Conservation (phyloP, 2,797 vertebrate genomes). For the Falco naumanni region DNA sequence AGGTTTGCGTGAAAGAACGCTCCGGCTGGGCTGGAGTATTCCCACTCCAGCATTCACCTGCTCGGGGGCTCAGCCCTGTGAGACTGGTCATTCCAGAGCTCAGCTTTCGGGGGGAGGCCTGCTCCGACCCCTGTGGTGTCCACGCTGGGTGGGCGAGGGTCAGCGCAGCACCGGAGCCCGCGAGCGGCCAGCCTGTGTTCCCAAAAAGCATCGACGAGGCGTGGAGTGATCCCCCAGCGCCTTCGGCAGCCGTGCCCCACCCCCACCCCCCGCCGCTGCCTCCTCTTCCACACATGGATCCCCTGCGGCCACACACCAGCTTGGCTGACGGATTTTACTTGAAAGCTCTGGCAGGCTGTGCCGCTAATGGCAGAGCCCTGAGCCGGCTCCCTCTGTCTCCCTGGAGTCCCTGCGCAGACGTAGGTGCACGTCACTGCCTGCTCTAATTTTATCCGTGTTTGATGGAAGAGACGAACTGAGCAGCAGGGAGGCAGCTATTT, state of each 20-base stretch:
- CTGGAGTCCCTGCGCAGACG: slow-evolving; percentile 90
- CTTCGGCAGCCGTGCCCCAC: neutral
- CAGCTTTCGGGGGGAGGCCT: neutral
- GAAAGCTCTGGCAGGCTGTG: slow-evolving; percentile 71
- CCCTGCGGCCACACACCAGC: neutral
- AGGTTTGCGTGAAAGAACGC: neutral
- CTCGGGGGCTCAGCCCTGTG: accelerated
- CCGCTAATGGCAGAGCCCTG: slow-evolving; percentile 69
- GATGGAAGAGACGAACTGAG: slow-evolving; percentile 94
- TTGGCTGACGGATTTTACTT: slow-evolving; percentile 66
- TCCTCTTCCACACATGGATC: slow-evolving; percentile 7
- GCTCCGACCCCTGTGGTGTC: accelerated
- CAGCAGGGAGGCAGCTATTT: slow-evolving; percentile 94
- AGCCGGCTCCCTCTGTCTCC: slow-evolving; percentile 78
- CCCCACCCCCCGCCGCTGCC: neutral
- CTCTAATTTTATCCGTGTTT: slow-evolving; percentile 95
- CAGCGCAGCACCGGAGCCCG: neutral
- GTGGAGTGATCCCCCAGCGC: neutral
- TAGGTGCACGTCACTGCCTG: slow-evolving; percentile 91
- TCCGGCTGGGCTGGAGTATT: neutral
- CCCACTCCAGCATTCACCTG: neutral
- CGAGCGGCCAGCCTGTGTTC: neutral
- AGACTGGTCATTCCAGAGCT: neutral
- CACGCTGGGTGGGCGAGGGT: accelerated
- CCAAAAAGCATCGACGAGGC: neutral